These are phyloP conservation scores for Phainopepla nitens DNA, from an alignment of 2,113 vertebrate genomes.

Conservation along the genomic window DNA sequence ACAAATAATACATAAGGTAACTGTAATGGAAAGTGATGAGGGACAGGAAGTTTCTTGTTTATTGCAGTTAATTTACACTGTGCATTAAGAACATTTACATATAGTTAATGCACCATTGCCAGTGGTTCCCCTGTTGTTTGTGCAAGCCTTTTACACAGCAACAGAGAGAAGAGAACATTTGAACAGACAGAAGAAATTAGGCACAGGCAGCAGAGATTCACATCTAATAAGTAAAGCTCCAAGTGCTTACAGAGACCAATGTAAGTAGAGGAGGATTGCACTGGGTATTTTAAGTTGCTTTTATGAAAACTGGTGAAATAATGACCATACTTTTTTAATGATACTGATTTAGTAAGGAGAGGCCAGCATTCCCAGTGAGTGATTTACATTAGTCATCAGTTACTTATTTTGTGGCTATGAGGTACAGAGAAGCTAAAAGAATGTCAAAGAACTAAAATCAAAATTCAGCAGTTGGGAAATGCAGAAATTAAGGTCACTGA, in stretches of 20 bases:
- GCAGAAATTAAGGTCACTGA: background rate
- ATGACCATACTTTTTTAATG: background rate
- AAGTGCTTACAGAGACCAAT: background rate
- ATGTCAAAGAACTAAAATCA: background rate
- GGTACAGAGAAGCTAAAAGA: background rate
- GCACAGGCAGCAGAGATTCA: background rate
- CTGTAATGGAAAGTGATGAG: background rate
- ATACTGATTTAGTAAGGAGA: background rate
- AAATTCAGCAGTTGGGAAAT: background rate
- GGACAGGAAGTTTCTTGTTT: conserved; percentile 17
- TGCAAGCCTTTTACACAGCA: background rate
- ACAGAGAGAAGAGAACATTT: background rate
- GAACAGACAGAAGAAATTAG: background rate
- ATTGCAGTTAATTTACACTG: background rate
- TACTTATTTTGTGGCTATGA: background rate
- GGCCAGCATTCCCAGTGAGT: background rate
- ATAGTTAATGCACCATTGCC: background rate
- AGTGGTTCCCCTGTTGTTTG: background rate
- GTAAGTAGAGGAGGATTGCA: background rate
- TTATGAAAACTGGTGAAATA: background rate
- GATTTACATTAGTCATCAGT: background rate
- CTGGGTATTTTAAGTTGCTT: background rate
- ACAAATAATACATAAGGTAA: conserved; percentile 36
- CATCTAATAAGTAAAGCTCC: background rate
- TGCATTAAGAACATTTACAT: background rate